A percentile compares a stretch with the other conserved stretches of the same genome.
Evolutionary conservation across 1,140 invertebrate genomes (phyloP).

Genomic region (Cydia strobilella): DNA sequence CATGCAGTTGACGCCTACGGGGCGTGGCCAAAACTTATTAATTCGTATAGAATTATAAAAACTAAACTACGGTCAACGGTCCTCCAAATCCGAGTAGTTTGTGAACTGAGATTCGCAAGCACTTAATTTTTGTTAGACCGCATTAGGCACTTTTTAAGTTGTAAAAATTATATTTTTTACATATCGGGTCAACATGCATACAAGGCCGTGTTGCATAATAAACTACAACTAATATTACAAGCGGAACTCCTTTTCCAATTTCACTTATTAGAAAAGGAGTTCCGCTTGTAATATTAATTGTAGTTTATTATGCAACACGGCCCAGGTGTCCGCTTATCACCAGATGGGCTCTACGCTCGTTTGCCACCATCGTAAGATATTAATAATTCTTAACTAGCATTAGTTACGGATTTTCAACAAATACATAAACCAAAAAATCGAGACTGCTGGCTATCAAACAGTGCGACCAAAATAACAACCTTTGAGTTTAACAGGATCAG

Average conservation of each 20-base stretch:
- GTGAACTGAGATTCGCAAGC: background rate
- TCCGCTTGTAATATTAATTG: no score
- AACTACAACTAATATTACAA: no score
- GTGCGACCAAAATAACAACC: background rate
- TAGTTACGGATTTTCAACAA: background rate
- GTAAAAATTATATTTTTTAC: background rate
- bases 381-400: no score
- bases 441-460: background rate
- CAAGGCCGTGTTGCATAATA: no score
- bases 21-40: slow-evolving; percentile 72
- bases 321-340: no score
- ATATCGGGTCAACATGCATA: no score
- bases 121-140: background rate
- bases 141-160: background rate
- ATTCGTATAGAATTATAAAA: slow-evolving; percentile 72
- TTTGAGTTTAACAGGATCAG: background rate
- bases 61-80: slow-evolving; percentile 60
- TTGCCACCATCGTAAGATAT: no score
- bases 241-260: no score
- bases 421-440: background rate
- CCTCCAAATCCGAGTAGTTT: slow-evolving; percentile 35
- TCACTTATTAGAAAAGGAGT: no score
- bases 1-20: slow-evolving; percentile 68
- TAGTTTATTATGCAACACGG: no score
- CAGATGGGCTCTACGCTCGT: no score